Evolutionary conservation across 2,888 invertebrate genomes (phyloP), one percentile per base, ranked within the genome.

Genomic region (Brachyptera risi): DNA sequence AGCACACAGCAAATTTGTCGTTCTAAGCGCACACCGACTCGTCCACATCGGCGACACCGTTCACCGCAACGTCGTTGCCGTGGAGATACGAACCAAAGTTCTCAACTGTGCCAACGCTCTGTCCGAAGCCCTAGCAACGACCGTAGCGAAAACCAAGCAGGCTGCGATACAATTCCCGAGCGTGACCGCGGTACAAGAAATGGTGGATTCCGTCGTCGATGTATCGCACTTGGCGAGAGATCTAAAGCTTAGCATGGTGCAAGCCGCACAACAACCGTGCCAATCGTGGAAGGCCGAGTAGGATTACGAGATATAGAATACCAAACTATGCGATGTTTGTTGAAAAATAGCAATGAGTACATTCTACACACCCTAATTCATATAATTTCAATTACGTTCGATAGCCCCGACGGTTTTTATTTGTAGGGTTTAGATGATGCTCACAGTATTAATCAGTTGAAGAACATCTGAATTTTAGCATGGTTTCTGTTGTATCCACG

Each of bases 11-110:
- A 96, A 96, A 75, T 94, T 94, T 75, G 94, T 97, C 9, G 92
- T 96, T 35, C 81, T 97, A 54, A 92, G 92, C 73, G 96, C 95
- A 24, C 96, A 96, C 73, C 88, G 95, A 73, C 81, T 97, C 71
- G 92, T 97, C 19, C 90, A 92, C 73, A 95, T 96, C 64, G 96
- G 96, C 56, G 96, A 97, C 77, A 93, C 91, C 54, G 90, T 96
- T 26, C 88, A 94, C 73, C 85, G 92, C 69, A 93, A 93, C 74
- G 83, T 94, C 44, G 81, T 84, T 26, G 85, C 88, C 70, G 80
- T 83, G 59, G 87, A 88, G 65, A 77, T 92, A 50, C 85, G 88
- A 70, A 83, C 86, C 51, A 82, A 86, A 71, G 84, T 90, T 38
- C 75, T 89, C 51, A 83, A 85, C 65, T 88, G 87, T 72, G 87